Evolutionary conservation across 2,797 vertebrate genomes (phyloP).

Genomic region (Dipus sagitta): DNA sequence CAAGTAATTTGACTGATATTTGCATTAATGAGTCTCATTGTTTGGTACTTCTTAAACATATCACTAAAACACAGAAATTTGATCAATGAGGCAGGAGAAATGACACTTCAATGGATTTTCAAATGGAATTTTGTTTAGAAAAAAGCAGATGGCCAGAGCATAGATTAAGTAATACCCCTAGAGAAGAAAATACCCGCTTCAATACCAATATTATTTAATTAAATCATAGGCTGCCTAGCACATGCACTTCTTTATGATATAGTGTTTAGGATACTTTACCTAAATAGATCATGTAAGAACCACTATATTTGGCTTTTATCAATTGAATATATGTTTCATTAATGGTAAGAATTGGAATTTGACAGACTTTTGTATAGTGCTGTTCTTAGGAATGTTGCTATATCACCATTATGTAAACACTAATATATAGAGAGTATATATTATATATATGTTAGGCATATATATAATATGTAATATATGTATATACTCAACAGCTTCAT

Average conservation of each 20-base stretch:
- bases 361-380: background rate
- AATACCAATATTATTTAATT: conserved; percentile 52
- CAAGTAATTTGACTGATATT: conserved; percentile 42
- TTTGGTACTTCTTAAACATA: conserved; percentile 45
- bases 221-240: conserved; percentile 44
- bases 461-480: no score
- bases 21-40: background rate
- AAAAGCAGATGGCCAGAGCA: background rate
- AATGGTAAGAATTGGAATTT: conserved; percentile 13
- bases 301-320: conserved; percentile 21
- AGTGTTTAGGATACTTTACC: background rate
- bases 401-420: background rate
- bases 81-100: conserved; percentile 26
- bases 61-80: conserved; percentile 46
- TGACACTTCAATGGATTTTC: conserved; percentile 57
- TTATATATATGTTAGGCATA: no score
- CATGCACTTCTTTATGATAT: background rate
- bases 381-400: background rate
- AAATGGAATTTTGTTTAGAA: conserved; percentile 48
- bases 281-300: conserved; percentile 3
- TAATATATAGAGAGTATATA: background rate
- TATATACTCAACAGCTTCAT: no score
- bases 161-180: background rate
- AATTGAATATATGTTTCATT: conserved; percentile 45
- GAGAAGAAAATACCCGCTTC: background rate